A percentile compares a stretch with the other conserved stretches of the same genome.
phyloP scores from a whole-genome alignment of 23 tunicate species.

The Botrylloides violaceus region DNA sequence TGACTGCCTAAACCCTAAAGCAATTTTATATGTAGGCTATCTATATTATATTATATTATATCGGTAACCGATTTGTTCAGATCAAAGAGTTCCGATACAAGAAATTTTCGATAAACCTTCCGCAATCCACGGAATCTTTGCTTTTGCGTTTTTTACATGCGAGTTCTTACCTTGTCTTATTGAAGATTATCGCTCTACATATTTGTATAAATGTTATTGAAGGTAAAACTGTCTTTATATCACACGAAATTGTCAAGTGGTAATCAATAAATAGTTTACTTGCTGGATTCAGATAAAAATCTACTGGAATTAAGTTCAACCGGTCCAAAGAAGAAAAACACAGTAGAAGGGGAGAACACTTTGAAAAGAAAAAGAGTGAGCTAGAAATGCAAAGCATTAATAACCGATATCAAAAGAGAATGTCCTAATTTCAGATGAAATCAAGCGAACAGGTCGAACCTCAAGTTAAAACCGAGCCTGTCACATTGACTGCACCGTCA shows the following conservation, averaged over 20 bases:
- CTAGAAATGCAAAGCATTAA: not conserved
- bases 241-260: not conserved
- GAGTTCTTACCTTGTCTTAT: conserved; percentile 5
- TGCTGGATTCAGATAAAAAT: not conserved
- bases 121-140: not conserved
- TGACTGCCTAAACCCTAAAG: no score
- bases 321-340: not conserved
- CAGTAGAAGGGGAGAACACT: no score
- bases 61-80: no score
- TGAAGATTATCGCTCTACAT: conserved; percentile 41
- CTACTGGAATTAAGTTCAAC: conserved; percentile 7
- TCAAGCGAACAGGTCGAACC: not conserved
- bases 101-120: conserved; percentile 5
- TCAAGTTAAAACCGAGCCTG: not conserved
- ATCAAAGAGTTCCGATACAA: conserved; percentile 10
- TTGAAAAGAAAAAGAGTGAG: not conserved
- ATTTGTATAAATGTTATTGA: conserved; percentile 18
- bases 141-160: conserved; percentile 10
- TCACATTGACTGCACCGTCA: conserved; percentile 17
- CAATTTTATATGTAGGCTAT: no score
- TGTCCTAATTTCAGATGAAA: not conserved
- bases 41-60: no score
- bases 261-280: no score
- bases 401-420: not conserved
- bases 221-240: not conserved